Evolutionary conservation across 1,140 invertebrate species (phyloP), one percentile per base, ranked within the genome.

Genomic region (Drosophila lacertosa): DNA sequence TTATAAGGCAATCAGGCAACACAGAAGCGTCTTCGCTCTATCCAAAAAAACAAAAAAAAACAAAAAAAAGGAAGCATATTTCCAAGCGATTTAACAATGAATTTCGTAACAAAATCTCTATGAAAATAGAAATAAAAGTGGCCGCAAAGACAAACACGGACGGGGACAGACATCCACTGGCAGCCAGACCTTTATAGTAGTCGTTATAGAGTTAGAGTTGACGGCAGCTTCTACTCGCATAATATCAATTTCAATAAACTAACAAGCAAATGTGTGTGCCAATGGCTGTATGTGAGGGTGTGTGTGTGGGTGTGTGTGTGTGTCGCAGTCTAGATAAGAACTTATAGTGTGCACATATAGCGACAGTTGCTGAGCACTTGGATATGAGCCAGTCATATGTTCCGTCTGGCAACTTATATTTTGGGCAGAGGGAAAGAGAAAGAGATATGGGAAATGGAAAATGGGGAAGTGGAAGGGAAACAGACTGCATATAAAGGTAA

Each of bases 161-260:
- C 32, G 33, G 45, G 44, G 57, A 71, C 37, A 39, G 15, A 50
- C 26, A 50, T 4, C 22, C n/a, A n/a, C n/a, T n/a, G n/a, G 33
- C 33, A 13, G 42, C n/a, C 35, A 54, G 32, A 42, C 32, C 22
- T n/a, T n/a, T n/a, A n/a, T n/a, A n/a, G n/a, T n/a, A n/a, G 15
- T 42, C 67, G 44, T 65, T 64, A 64, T 54, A 69, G 35, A 69
- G 66, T 69, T 63, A 37, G 70, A n/a, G 47, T 60, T 60, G 55
- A 62, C 48, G 45, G 78, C 69, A 62, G 40, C 78, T 81, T n/a
- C n/a, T n/a, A n/a, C 73, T 53, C 67, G 47, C 69, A 77, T 88
- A 86, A 86, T 86, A 86, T 86, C 81, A 81, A 86, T 86, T 84
- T 86, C 81, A 86, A 86, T 86, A 86, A 81, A 88, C 80, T 86